These are phyloP conservation scores for Drosophila parabipectinata DNA, from an alignment of 1,140 invertebrate species.

Conservation along the genomic window DNA sequence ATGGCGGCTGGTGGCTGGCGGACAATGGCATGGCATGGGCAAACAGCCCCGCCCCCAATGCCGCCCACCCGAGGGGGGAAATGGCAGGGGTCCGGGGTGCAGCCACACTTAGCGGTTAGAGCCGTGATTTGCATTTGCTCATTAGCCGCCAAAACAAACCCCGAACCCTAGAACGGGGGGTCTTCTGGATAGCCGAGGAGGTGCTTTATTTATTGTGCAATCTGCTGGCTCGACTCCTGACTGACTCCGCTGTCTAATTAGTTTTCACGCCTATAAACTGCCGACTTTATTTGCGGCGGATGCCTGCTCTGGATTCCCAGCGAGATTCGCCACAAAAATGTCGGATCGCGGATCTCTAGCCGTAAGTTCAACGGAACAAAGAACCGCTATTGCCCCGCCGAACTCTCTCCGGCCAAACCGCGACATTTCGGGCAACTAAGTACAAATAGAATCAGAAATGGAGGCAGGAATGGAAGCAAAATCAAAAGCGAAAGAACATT, in stretches of 20 bases:
- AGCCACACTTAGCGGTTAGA: slow-evolving; percentile 35
- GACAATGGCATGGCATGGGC: slow-evolving; percentile 58
- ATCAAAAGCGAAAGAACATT: slow-evolving; percentile 78
- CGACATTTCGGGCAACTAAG: slow-evolving; percentile 32
- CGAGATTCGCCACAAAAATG: slow-evolving; percentile 57
- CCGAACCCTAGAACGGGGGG: background rate
- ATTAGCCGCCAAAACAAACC: slow-evolving; percentile 44
- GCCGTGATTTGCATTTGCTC: slow-evolving; percentile 57
- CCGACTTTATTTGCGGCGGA: slow-evolving; percentile 69
- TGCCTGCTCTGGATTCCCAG: slow-evolving; percentile 48
- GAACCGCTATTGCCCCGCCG: slow-evolving; percentile 50
- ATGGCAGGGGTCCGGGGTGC: slow-evolving; percentile 1
- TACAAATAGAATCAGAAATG: slow-evolving; percentile 11
- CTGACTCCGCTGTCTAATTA: slow-evolving; percentile 69
- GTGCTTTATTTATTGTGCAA: slow-evolving; percentile 68
- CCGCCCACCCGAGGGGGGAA: slow-evolving; percentile 12
- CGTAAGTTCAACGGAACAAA: slow-evolving; percentile 70
- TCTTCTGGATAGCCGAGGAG: background rate
- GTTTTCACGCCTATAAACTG: slow-evolving; percentile 74
- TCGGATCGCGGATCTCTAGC: slow-evolving; percentile 32
- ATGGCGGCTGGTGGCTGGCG: slow-evolving; percentile 19
- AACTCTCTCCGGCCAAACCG: slow-evolving; percentile 35
- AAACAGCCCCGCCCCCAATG: slow-evolving; percentile 62
- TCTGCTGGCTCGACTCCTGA: slow-evolving; percentile 37
- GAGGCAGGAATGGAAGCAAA: slow-evolving; percentile 57